A percentile compares a stretch with the other conserved stretches of the same genome.
These are phyloP conservation scores for Leptocoma aspasia DNA, from an alignment of 2,113 vertebrate species.

Conservation along the genomic window DNA sequence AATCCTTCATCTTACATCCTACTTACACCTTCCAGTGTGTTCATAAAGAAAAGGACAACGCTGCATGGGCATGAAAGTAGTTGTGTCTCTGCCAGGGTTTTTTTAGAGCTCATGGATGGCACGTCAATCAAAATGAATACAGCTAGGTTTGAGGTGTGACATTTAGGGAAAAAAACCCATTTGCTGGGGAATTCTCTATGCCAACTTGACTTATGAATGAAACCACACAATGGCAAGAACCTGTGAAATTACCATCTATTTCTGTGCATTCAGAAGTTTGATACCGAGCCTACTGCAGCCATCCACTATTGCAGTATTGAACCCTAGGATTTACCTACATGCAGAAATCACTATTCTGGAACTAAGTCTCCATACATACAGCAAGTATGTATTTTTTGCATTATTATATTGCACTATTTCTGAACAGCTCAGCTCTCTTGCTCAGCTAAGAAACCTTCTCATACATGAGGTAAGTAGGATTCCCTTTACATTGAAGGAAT, in stretches of 20 bases:
- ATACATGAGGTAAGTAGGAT: not conserved
- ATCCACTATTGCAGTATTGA: not conserved
- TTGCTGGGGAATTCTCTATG: not conserved
- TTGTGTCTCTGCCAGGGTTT: not conserved
- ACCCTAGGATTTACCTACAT: not conserved
- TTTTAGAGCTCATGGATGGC: not conserved
- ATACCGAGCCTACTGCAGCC: rapidly evolving
- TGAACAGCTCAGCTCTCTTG: not conserved
- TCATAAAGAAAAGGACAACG: not conserved
- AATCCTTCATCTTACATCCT: not conserved
- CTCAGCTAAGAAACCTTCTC: not conserved
- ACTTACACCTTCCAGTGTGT: not conserved
- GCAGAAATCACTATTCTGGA: not conserved
- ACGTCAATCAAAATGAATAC: not conserved
- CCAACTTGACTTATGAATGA: not conserved
- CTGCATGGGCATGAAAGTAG: not conserved
- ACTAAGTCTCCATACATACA: not conserved
- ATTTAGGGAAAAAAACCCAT: not conserved
- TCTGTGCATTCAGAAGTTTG: not conserved
- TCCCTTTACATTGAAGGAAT: not conserved
- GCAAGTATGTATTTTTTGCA: not conserved
- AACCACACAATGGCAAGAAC: not conserved
- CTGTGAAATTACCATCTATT: not conserved
- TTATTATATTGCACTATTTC: not conserved
- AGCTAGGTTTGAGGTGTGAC: not conserved